These are phyloP conservation scores for Rynchops niger DNA, from an alignment of 2,113 vertebrate species.

Conservation along the genomic window DNA sequence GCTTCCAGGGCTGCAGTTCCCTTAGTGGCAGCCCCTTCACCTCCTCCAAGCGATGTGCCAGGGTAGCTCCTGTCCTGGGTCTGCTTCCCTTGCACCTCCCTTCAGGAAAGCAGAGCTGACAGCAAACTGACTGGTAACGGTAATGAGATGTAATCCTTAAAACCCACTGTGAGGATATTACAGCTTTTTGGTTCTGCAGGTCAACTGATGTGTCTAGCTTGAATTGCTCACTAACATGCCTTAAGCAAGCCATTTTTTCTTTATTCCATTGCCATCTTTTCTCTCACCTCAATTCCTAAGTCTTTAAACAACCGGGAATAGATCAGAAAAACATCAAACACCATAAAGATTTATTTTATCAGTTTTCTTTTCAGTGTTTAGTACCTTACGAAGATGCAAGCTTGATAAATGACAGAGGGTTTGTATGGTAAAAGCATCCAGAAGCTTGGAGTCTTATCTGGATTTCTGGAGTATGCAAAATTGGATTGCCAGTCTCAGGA, in stretches of 20 bases:
- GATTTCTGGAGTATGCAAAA: constrained; percentile 19
- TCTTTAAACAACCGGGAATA: neutral
- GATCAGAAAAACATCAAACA: neutral
- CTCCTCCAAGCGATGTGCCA: accelerated
- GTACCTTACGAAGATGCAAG: neutral
- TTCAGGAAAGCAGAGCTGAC: neutral
- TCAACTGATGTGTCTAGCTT: neutral
- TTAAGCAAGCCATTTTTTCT: neutral
- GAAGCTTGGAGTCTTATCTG: constrained; percentile 12
- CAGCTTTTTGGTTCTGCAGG: neutral
- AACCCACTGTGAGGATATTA: neutral
- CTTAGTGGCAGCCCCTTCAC: neutral
- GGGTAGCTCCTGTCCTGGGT: neutral
- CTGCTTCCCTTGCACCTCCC: neutral
- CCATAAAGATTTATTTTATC: neutral
- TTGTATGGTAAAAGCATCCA: neutral
- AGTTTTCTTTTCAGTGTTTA: neutral
- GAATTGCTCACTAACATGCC: neutral
- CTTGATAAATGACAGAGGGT: neutral
- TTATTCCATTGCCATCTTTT: neutral
- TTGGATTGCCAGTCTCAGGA: constrained; percentile 30
- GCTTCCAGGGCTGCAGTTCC: neutral
- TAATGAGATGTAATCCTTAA: neutral
- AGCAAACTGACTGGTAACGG: neutral
- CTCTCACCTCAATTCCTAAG: neutral